Evolutionary conservation across 2,888 invertebrate genomes (phyloP).

Genomic region (Oeneis ivallda): DNA sequence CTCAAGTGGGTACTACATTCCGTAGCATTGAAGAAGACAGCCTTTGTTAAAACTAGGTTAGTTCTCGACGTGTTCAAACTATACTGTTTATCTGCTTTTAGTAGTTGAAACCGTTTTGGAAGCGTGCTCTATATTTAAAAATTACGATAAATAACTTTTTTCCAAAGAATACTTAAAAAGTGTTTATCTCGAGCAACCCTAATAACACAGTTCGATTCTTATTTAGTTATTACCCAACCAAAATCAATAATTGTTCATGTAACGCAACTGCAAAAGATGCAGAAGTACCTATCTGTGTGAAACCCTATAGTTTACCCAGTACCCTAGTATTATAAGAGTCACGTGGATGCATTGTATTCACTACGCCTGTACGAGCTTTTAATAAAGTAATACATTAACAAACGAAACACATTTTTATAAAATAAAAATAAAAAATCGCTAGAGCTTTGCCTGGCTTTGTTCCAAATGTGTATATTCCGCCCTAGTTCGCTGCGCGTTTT

Average conservation of each 20-base stretch:
- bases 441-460: constrained; percentile 8
- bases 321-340: background rate
- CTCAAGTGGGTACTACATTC: constrained; percentile 3
- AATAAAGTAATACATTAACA: background rate
- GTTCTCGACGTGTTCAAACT: background rate
- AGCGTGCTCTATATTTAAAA: background rate
- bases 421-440: constrained; percentile 9
- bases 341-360: background rate
- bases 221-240: too few species aligned
- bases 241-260: background rate
- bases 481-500: constrained; percentile 9
- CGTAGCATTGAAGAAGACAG: constrained; percentile 12
- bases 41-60: constrained; percentile 17
- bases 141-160: background rate
- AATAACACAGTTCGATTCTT: too few species aligned
- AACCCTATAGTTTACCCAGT: too few species aligned
- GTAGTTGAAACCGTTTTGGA: background rate
- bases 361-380: background rate
- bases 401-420: constrained; percentile 2
- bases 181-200: too few species aligned
- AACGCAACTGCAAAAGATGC: background rate
- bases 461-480: constrained; percentile 23
- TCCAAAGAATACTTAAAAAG: background rate
- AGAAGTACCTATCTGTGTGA: too few species aligned
- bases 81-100: constrained; percentile 1